Conservation (phyloP, 1,140 invertebrate species). For the Notospermus geniculatus region DNA sequence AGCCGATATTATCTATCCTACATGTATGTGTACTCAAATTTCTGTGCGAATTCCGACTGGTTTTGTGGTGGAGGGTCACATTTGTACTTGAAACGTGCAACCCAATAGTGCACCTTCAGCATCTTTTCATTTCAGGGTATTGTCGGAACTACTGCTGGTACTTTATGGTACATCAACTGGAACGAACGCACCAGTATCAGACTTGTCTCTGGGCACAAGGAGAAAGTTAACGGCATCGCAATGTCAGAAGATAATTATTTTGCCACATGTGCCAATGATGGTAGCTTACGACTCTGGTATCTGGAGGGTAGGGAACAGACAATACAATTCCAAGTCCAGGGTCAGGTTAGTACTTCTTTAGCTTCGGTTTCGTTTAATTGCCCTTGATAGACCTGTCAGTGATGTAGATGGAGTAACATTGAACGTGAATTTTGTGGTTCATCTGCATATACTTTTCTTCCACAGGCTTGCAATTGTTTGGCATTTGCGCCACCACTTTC, state of each 20-base stretch:
- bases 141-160: constrained; percentile 50
- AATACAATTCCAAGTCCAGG: constrained; percentile 51
- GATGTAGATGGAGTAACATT: neutral
- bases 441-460: constrained; percentile 15
- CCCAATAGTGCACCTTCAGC: too few species aligned
- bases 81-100: too few species aligned
- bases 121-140: constrained; percentile 45
- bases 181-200: constrained; percentile 49
- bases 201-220: constrained; percentile 51
- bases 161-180: constrained; percentile 57
- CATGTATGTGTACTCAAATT: too few species aligned
- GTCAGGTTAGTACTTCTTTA: constrained; percentile 41
- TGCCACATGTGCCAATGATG: constrained; percentile 49
- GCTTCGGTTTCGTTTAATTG: too few species aligned
- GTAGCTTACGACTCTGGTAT: constrained; percentile 51
- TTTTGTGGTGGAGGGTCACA: too few species aligned
- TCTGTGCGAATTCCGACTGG: too few species aligned
- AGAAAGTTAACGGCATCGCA: constrained; percentile 43
- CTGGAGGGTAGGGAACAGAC: constrained; percentile 47
- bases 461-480: constrained; percentile 46
- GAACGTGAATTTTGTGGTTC: neutral
- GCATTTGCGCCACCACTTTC: constrained; percentile 33
- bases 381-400: too few species aligned
- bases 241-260: constrained; percentile 37
- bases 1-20: too few species aligned